Conservation (phyloP, 2,113 vertebrate species). For the Erinaceus europaeus region DNA sequence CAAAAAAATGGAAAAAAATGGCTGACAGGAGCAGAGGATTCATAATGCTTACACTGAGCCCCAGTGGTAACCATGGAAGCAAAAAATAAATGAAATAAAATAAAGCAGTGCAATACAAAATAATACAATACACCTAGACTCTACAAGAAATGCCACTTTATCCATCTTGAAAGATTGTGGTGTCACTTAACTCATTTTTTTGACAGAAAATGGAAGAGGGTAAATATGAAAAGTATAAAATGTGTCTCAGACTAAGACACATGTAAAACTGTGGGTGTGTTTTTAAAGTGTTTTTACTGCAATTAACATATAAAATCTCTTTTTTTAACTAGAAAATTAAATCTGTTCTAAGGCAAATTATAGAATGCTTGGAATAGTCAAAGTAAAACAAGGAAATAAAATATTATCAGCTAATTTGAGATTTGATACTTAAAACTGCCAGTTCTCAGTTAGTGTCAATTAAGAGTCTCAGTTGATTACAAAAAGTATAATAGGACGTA, state of each 20-base stretch:
- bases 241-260: background rate
- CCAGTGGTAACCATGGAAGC: too few relatives aligned
- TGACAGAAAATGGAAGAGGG: background rate
- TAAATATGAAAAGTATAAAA: background rate
- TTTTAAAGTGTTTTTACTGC: background rate
- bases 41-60: too few relatives aligned
- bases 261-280: background rate
- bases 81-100: too few relatives aligned
- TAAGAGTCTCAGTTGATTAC: background rate
- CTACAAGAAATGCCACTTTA: background rate
- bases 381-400: background rate
- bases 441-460: background rate
- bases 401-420: background rate
- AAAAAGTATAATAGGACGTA: background rate
- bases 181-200: background rate
- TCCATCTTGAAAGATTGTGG: background rate
- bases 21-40: too few relatives aligned
- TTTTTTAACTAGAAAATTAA: background rate
- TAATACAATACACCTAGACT: too few relatives aligned
- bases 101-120: too few relatives aligned
- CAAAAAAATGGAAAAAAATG: too few relatives aligned
- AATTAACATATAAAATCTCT: background rate
- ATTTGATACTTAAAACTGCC: background rate
- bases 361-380: background rate
- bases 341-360: background rate